Conservation (phyloP, 2,113 vertebrate species). For the Spea multiplicata region DNA sequence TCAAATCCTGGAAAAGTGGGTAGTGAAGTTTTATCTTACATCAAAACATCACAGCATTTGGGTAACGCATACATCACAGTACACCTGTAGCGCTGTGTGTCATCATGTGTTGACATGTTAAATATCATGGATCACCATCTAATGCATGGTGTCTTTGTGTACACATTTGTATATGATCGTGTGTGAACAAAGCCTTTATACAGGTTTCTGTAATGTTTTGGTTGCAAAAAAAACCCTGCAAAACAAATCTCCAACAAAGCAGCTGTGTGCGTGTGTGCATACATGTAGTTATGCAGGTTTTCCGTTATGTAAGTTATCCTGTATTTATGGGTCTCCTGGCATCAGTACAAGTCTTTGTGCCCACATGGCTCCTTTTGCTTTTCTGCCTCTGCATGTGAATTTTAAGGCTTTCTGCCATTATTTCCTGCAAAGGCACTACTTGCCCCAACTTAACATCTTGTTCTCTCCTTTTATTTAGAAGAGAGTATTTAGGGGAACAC, state of each 20-base stretch:
- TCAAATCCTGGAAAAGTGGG: constrained; percentile 12
- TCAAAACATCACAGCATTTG: constrained; percentile 8
- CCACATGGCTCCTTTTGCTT: constrained; percentile 7
- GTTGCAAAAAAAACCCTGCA: not conserved
- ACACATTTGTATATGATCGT: not conserved
- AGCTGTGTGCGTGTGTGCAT: too few relatives aligned
- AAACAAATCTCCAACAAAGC: too few relatives aligned
- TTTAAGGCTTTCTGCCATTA: constrained; percentile 6
- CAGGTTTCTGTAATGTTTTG: constrained; percentile 19
- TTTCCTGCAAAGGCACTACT: constrained; percentile 39
- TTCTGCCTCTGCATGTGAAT: constrained; percentile 5
- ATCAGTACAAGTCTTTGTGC: constrained; percentile 3
- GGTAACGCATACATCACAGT: constrained; percentile 8
- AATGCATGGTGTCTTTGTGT: constrained; percentile 7
- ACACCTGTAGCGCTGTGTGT: constrained; percentile 3
- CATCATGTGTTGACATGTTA: constrained; percentile 17
- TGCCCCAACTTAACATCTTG: not conserved
- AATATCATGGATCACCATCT: too few relatives aligned
- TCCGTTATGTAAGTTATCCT: constrained; percentile 5
- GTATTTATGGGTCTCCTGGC: not conserved
- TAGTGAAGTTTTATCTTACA: constrained; percentile 4
- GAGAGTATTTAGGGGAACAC: constrained; percentile 14
- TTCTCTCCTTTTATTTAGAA: not conserved
- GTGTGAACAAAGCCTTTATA: constrained; percentile 1
- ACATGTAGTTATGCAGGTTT: not conserved